phyloP scores from a whole-genome alignment of 2,888 invertebrate genomes.

The Aradus depressus region DNA sequence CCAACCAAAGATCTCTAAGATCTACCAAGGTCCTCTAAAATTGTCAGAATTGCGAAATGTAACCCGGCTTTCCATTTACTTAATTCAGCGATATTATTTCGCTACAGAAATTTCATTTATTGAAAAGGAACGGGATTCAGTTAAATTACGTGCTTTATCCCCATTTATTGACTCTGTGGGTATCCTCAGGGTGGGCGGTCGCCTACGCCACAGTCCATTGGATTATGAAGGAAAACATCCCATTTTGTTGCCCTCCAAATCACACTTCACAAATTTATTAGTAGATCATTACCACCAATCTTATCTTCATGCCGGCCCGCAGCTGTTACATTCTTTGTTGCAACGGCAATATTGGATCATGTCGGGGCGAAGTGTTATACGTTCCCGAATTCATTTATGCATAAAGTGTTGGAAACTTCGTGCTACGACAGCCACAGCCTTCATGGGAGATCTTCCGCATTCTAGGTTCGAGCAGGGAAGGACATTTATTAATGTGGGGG shows the following conservation, averaged over 20 bases:
- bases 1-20: not conserved
- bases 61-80: not conserved
- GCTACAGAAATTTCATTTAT: not conserved
- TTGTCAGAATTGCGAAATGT: not conserved
- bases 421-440: not conserved
- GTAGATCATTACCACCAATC: slow-evolving; percentile 19
- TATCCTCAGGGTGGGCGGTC: slow-evolving; percentile 23
- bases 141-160: not conserved
- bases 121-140: not conserved
- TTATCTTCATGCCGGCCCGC: slow-evolving; percentile 14
- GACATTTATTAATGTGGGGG: slow-evolving; percentile 25
- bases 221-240: slow-evolving; percentile 7
- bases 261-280: slow-evolving; percentile 15
- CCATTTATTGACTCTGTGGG: slow-evolving; percentile 19
- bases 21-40: not conserved
- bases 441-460: slow-evolving; percentile 28
- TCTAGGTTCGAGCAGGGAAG: slow-evolving; percentile 21
- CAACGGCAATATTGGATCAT: slow-evolving; percentile 15
- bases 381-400: slow-evolving; percentile 9
- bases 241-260: slow-evolving; percentile 18
- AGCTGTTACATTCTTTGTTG: not conserved
- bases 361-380: slow-evolving; percentile 4
- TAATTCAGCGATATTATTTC: slow-evolving; percentile 9
- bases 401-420: slow-evolving; percentile 12
- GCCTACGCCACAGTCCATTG: slow-evolving; percentile 11